phyloP scores from a whole-genome alignment of 2,113 vertebrate genomes.

The Erythrocebus patas region DNA sequence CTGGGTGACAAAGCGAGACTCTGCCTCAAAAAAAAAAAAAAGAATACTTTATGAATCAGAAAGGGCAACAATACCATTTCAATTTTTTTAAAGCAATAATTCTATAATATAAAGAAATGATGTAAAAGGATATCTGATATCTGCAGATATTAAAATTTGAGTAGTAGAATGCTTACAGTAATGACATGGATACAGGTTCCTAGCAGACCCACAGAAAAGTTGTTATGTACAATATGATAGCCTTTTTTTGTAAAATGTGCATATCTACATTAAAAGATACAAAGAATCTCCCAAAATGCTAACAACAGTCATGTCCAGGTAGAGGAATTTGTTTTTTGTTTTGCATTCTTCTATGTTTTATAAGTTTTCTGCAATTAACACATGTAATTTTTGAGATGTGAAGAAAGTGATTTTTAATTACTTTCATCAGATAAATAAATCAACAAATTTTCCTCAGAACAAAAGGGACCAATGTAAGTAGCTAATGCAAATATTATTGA shows the following conservation, averaged over 20 bases:
- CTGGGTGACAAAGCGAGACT: no score
- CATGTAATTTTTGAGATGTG: neutral
- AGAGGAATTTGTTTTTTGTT: neutral
- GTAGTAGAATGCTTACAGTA: neutral
- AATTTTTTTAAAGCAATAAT: neutral
- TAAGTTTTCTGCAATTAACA: neutral
- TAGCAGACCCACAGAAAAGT: neutral
- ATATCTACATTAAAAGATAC: neutral
- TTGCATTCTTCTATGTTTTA: neutral
- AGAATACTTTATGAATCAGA: neutral
- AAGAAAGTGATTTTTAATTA: neutral
- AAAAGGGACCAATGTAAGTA: neutral
- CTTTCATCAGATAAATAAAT: neutral
- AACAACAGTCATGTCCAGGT: neutral
- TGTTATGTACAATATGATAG: rapidly evolving
- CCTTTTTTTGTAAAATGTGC: neutral
- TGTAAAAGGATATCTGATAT: neutral
- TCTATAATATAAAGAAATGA: neutral
- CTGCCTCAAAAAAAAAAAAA: no score
- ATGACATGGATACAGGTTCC: neutral
- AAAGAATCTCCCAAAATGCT: neutral
- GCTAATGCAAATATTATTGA: constrained; percentile 69
- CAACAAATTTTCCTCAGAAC: neutral
- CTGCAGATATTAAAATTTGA: neutral
- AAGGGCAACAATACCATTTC: neutral